Evolutionary conservation across 1,140 invertebrate species (phyloP), one percentile per base, ranked within the genome.

Genomic region (Colletes gigas): DNA sequence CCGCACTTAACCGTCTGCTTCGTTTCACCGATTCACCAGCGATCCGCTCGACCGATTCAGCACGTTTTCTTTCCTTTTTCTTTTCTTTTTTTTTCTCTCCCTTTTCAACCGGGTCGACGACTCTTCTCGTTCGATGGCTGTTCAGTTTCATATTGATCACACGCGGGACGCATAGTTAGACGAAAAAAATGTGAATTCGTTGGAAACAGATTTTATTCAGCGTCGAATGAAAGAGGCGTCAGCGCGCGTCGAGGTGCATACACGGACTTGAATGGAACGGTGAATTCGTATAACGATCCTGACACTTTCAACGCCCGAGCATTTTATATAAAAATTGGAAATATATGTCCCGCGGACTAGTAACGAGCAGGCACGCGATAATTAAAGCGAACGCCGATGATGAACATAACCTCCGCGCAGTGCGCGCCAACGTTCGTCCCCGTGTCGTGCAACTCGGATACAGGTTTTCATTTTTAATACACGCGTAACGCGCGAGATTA

Each of bases 131-230:
- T 78, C 69, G 39, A 78, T 65, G 39, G 39, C 71, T 72, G 55
- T 72, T 78, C 68, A 70, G 76, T 65, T 71, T 75, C 52, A 78
- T 78, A 78, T 78, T 52, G 69, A 78, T 78, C 77, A 78, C 77
- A 62, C 60, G n/a, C 50, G 60, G 57, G n/a, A 9, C 6, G 73
- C 69, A 78, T 47, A 52, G 69, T 63, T 54, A 15, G 59, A 7
- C 44, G n/a, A 74, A 78, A 39, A 57, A 76, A 76, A 60, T 65
- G 19, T 57, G 50, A 79, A 60, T 54, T 65, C n/a, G n/a, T 52
- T 30, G 30, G 54, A 67, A 71, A 83, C 62, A 65, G 41, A 70
- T 82, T 78, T 72, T 78, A 65, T 78, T 65, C 77, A 44, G 19
- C 50, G 15, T 55, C 39, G 19, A 73, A 63, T 47, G 19, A 78